Evolutionary conservation across 2,888 invertebrate genomes (phyloP).

Genomic region (Buathra laborator): DNA sequence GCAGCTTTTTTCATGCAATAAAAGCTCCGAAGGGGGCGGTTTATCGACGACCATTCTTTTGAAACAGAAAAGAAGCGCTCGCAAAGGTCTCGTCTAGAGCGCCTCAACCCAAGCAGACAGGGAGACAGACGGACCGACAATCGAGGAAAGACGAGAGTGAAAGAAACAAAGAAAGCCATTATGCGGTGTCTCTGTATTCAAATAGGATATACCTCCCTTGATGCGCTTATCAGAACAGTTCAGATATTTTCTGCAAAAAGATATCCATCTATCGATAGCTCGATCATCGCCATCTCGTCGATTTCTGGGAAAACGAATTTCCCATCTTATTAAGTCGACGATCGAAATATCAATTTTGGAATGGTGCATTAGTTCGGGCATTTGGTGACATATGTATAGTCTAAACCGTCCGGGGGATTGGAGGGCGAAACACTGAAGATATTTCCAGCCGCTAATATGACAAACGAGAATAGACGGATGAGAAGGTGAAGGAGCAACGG

Average conservation of each 20-base stretch:
- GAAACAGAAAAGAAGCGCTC: slow-evolving; percentile 38
- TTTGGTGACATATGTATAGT: not conserved
- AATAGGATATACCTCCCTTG: slow-evolving; percentile 7
- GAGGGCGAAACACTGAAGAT: not conserved
- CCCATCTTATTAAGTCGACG: not conserved
- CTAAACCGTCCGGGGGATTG: not conserved
- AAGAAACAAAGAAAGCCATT: slow-evolving; percentile 26
- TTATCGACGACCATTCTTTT: slow-evolving; percentile 56
- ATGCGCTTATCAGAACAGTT: not conserved
- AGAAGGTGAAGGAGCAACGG: slow-evolving; percentile 10
- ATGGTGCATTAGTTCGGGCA: too few species aligned
- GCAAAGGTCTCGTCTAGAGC: slow-evolving; percentile 34
- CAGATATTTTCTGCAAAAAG: not conserved
- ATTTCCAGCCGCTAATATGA: not conserved
- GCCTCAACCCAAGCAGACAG: slow-evolving; percentile 20
- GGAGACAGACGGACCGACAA: slow-evolving; percentile 32
- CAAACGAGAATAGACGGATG: not conserved
- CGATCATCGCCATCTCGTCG: not conserved
- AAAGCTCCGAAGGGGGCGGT: slow-evolving; percentile 31
- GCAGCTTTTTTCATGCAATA: not conserved
- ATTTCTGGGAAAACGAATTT: too few species aligned
- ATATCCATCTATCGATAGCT: not conserved
- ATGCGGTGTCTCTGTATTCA: slow-evolving; percentile 43
- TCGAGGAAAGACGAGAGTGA: slow-evolving; percentile 28
- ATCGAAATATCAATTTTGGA: not conserved